Base-by-base conservation (phyloP, 2,888 invertebrate species). In the Oscheius onirici region DNA sequence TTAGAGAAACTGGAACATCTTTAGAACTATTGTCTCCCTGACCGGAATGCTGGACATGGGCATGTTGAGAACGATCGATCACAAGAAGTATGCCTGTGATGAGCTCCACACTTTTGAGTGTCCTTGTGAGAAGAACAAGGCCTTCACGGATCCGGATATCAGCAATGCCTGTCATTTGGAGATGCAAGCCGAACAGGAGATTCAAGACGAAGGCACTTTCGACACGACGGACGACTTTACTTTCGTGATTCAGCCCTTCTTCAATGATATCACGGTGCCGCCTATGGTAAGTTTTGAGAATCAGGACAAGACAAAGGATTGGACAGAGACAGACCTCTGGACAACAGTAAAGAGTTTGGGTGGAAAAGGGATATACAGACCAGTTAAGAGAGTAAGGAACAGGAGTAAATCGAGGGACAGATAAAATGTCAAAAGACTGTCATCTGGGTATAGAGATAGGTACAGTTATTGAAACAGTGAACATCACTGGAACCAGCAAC, bases 41-140 rank as follows among this genome's bases (percentile, higher is more conserved):
- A 80, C 81, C 10, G 83, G 83, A 66, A 83, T 83, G 83, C 72
- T 83, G 57, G 80, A 83, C 54, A 82, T 83, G 79, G 55, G 75
- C 44, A 78, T 83, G 79, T 71, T 83, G 41, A 69, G 83, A 11
- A 54, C 74, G 17, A 77, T 83, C 68, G 83, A 82, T 69, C 61
- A 74, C 34, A 75, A 75, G 52, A 74, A 79, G 58, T 77, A 76
- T 26, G 78, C 78, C 75, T 83, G 83, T 58, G 77, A 83, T 22
- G 80, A 69, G 0, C 76, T 83, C 22, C 83, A 83, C 58, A 68
- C 75, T 3, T 76, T 75, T 61, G 82, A 81, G 52, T 83, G 83
- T 49, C 65, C 68, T 0, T 83, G 83, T 63, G 83, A 82, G 65
- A 76, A 75, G 61, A 78, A 81, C 24, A 63, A 63, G 41, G 49